These are phyloP conservation scores for Atlantisia rogersi DNA, from an alignment of 2,113 vertebrate species.

Conservation along the genomic window DNA sequence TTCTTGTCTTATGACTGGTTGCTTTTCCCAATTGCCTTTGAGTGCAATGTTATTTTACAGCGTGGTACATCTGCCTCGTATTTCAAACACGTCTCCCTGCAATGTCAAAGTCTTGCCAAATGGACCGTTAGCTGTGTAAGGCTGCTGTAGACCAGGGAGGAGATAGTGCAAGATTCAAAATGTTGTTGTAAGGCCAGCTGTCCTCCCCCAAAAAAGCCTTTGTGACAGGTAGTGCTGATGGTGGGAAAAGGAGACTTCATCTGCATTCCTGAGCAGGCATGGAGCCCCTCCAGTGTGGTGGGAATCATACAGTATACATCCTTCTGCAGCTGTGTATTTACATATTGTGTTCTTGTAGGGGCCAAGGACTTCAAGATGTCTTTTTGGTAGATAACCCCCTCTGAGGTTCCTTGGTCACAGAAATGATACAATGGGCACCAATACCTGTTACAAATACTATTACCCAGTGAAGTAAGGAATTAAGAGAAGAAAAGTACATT, in stretches of 20 bases:
- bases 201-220: background rate
- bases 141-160: background rate
- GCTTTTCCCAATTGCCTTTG: background rate
- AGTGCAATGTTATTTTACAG: background rate
- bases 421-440: background rate
- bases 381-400: background rate
- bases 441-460: background rate
- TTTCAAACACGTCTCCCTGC: background rate
- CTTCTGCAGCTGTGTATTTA: background rate
- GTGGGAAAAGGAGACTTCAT: background rate
- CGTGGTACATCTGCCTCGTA: background rate
- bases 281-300: background rate
- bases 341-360: background rate
- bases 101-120: background rate
- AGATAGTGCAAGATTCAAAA: background rate
- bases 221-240: background rate
- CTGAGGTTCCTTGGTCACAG: background rate
- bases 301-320: background rate
- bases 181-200: background rate
- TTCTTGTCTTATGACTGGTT: background rate
- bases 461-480: background rate
- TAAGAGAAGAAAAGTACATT: background rate
- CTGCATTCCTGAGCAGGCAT: background rate
- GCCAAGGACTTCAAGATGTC: background rate
- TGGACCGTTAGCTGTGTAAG: background rate